phyloP scores from a whole-genome alignment of 2,888 invertebrate species.

The Teleiodes luculella region DNA sequence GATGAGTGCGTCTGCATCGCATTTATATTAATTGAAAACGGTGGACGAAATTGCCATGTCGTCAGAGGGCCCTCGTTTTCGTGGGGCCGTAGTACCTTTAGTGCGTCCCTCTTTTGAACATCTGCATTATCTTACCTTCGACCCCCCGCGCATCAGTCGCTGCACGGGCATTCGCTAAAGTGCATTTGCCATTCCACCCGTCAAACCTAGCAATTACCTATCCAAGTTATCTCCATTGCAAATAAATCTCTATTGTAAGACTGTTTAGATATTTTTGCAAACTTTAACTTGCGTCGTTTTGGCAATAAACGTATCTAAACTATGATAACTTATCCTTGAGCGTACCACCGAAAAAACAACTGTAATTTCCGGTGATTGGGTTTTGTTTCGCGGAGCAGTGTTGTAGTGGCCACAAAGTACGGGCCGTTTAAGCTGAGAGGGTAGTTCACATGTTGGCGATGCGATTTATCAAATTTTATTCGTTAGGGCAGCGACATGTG shows the following conservation, averaged over 20 bases:
- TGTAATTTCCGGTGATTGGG: slow-evolving; percentile 25
- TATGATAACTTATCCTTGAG: slow-evolving; percentile 55
- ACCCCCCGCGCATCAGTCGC: slow-evolving; percentile 60
- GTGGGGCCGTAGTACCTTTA: slow-evolving; percentile 28
- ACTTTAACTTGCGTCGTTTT: slow-evolving; percentile 24
- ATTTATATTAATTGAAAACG: slow-evolving; percentile 72
- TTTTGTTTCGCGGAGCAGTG: slow-evolving; percentile 28
- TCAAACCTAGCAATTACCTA: slow-evolving; percentile 62
- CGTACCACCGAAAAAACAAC: slow-evolving; percentile 26
- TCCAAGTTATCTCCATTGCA: slow-evolving; percentile 22
- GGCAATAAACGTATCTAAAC: slow-evolving; percentile 43
- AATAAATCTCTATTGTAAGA: slow-evolving; percentile 28
- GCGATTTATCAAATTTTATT: slow-evolving; percentile 78
- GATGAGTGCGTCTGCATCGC: slow-evolving; percentile 34
- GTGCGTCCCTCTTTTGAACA: slow-evolving; percentile 47
- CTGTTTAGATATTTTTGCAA: neutral
- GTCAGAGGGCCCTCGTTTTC: slow-evolving; percentile 45
- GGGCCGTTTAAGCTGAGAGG: slow-evolving; percentile 73
- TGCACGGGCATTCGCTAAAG: slow-evolving; percentile 69
- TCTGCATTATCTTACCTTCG: slow-evolving; percentile 75
- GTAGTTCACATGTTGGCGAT: slow-evolving; percentile 76
- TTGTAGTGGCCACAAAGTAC: slow-evolving; percentile 36
- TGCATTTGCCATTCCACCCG: slow-evolving; percentile 67
- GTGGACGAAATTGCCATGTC: slow-evolving; percentile 65
- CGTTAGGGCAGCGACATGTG: slow-evolving; percentile 73